Evolutionary conservation across 2,888 invertebrate genomes (phyloP).

Genomic region (Augiades crinisus): DNA sequence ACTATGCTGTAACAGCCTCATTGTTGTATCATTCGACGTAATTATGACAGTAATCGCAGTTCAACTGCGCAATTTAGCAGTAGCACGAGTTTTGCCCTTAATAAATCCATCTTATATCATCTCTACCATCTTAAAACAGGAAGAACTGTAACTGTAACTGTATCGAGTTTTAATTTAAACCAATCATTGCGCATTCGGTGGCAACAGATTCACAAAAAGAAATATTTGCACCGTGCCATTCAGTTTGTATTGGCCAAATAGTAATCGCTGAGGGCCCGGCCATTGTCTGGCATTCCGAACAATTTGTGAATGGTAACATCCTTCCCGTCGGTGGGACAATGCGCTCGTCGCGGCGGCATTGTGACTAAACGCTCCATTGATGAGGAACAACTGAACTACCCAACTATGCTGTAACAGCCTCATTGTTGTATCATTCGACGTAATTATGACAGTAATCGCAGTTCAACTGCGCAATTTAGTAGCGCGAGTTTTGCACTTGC

Average conservation of each 20-base stretch:
- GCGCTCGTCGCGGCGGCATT: not conserved
- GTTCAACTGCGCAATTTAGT: too few relatives aligned
- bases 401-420: not conserved
- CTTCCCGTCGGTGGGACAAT: conserved; percentile 14
- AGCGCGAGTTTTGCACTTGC: too few relatives aligned
- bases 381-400: not conserved
- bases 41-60: too few relatives aligned
- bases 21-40: too few relatives aligned
- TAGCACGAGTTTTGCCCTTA: too few relatives aligned
- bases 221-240: conserved; percentile 8
- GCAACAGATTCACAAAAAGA: not conserved
- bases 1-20: not conserved
- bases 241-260: conserved; percentile 5
- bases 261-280: conserved; percentile 17
- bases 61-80: too few relatives aligned
- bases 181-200: not conserved
- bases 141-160: too few relatives aligned
- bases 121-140: too few relatives aligned
- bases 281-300: conserved; percentile 19
- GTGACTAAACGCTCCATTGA: conserved; percentile 8
- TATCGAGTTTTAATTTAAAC: too few relatives aligned
- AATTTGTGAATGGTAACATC: conserved; percentile 23
- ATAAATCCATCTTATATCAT: too few relatives aligned
- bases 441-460: too few relatives aligned
- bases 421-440: too few relatives aligned